phyloP scores from a whole-genome alignment of 1,140 invertebrate genomes.

The Teleogryllus occipitalis region DNA sequence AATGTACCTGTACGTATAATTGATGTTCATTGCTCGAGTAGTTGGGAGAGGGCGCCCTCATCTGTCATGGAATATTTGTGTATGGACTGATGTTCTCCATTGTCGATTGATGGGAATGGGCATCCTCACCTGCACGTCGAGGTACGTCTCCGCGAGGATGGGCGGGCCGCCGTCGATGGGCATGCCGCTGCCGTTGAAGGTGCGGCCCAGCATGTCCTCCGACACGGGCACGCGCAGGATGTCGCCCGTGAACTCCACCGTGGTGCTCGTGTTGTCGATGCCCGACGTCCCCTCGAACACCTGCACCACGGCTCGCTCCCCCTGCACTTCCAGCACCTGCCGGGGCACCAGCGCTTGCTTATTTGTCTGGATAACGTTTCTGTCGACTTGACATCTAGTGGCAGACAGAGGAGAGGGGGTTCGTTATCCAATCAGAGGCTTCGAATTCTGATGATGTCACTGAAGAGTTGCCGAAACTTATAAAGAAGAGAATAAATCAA shows the following conservation, averaged over 20 bases:
- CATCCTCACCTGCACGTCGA: conserved; percentile 43
- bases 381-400: no score
- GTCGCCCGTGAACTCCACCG: conserved; percentile 64
- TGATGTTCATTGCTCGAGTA: no score
- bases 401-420: no score
- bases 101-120: no score
- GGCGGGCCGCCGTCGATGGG: conserved; percentile 62
- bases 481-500: no score
- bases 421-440: no score
- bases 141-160: conserved; percentile 58
- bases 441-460: no score
- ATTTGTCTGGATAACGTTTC: conserved; percentile 37
- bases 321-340: conserved; percentile 64
- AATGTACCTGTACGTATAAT: no score
- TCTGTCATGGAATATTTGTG: no score
- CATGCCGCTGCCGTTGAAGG: conserved; percentile 67
- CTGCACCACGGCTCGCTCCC: conserved; percentile 63
- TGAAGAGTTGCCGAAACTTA: no score
- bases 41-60: no score
- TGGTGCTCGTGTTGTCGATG: conserved; percentile 63
- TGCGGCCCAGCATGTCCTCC: conserved; percentile 65
- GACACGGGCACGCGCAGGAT: conserved; percentile 61
- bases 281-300: conserved; percentile 66
- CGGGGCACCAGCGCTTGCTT: conserved; percentile 39
- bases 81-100: no score